phyloP scores from a whole-genome alignment of 2,888 invertebrate species.

The Chesias legatella region DNA sequence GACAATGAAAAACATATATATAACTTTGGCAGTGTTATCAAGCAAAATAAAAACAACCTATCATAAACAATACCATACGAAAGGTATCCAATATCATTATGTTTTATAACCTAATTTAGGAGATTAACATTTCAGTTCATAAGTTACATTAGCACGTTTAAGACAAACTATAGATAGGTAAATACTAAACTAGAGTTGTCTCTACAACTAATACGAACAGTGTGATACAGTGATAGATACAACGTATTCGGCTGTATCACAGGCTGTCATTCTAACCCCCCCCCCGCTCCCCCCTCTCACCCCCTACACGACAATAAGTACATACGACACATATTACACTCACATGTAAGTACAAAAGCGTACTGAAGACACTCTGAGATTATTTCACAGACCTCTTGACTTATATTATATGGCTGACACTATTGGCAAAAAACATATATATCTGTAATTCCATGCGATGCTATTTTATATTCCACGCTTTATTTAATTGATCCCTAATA shows the following conservation, averaged over 20 bases:
- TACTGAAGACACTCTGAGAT: conserved; percentile 47
- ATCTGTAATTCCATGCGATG: conserved; percentile 2
- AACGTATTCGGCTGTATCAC: neutral
- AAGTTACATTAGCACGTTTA: conserved; percentile 23
- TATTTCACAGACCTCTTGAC: conserved; percentile 43
- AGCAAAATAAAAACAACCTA: conserved; percentile 6
- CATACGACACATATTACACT: conserved; percentile 34
- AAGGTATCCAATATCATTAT: conserved; percentile 1
- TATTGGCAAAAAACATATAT: conserved; percentile 2
- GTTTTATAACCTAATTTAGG: conserved; percentile 11
- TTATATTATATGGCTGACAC: conserved; percentile 9
- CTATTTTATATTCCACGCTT: neutral
- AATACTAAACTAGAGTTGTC: conserved; percentile 9
- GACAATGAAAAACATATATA: neutral
- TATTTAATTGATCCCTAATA: neutral
- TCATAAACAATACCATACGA: conserved; percentile 3
- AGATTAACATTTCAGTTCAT: conserved; percentile 27
- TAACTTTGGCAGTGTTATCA: conserved; percentile 20
- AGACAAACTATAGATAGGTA: conserved; percentile 17
- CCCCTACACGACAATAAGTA: conserved; percentile 40
- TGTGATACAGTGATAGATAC: conserved; percentile 9
- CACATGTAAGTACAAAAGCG: conserved; percentile 28
- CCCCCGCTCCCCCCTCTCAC: no score
- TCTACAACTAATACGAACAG: conserved; percentile 17
- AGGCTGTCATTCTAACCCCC: no score